Evolutionary conservation across 2,888 invertebrate genomes (phyloP).

Genomic region (Acanthococcus lagerstroemiae): DNA sequence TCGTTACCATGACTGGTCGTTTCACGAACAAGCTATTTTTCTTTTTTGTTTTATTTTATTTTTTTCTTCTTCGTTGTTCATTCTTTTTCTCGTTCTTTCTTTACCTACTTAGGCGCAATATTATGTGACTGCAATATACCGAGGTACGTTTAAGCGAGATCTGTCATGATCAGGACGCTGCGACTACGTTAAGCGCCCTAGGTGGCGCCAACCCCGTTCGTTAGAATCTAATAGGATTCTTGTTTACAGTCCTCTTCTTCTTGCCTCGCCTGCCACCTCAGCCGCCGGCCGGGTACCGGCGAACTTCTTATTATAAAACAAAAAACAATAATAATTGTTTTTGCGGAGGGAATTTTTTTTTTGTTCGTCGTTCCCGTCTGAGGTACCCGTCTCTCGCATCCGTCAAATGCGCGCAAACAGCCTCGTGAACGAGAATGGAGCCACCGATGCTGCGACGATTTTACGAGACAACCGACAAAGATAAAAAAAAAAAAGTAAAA

Average conservation of each 20-base stretch:
- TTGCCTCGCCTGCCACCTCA: neutral
- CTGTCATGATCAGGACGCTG: conserved; percentile 26
- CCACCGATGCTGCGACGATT: too few species aligned
- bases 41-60: neutral
- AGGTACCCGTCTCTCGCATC: conserved; percentile 16
- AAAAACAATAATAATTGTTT: conserved; percentile 28
- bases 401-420: conserved; percentile 8
- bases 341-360: conserved; percentile 20
- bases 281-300: neutral
- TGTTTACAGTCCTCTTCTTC: neutral
- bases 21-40: conserved; percentile 13
- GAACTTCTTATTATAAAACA: conserved; percentile 24
- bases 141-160: conserved; percentile 24
- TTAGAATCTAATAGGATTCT: conserved; percentile 28
- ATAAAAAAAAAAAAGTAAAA: too few species aligned
- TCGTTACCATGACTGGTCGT: conserved; percentile 17
- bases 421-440: conserved; percentile 12
- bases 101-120: conserved; percentile 25
- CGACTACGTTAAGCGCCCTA: conserved; percentile 29
- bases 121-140: conserved; percentile 26
- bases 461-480: too few species aligned
- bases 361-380: conserved; percentile 12
- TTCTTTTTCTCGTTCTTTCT: conserved; percentile 3
- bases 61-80: neutral
- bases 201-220: conserved; percentile 26